Base-by-base conservation (phyloP, 2,888 invertebrate species). In the Alviniconcha strummeri region DNA sequence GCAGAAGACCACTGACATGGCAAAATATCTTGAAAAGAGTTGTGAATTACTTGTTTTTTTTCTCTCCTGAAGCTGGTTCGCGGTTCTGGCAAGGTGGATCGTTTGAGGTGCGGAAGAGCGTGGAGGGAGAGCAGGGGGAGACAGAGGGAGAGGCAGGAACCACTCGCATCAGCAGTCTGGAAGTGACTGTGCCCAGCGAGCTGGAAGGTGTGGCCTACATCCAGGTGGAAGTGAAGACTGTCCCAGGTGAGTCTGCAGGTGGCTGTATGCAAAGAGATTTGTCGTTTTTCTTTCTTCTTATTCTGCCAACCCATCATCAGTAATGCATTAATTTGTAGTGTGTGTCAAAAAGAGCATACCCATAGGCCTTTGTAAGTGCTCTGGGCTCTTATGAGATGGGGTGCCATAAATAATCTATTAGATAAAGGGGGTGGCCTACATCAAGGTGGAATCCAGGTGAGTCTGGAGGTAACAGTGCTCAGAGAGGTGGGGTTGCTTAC, bases 401-500 rank as follows among this genome's bases (percentile, higher is more conserved):
- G 36, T 36, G 36, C 36, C 36, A 36, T 36, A 36, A 36, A 36
- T 36, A 36, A 36, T 36, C 36, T 36, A 36, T 36, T 36, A 36
- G 36, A 36, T 36, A 36, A 36, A 1, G 36, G 36, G 36, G 36
- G 36, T 36, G 36, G 36, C 36, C 36, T 36, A 36, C 36, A 36
- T 36, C 36, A 36, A 36, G 36, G 36, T 36, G 36, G 36, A 36
- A 36, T 36, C 36, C 36, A 36, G 36, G 36, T 36, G 36, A 97
- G 98, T 0, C 94, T 99, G 77, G 95, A 97, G 80, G 98, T 99
- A 9, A 97, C 97, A 11, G 97, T 99, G 71, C 98, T 98, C 0
- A 97, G 97, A 11, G 98, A 99, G 93, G 94, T 99, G 98, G 98
- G 98, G 97, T 98, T 17, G 98, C 98, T 0, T 98, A 98, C 92